Conservation (phyloP, 2,888 invertebrate species). For the Ophioninae sp. region DNA sequence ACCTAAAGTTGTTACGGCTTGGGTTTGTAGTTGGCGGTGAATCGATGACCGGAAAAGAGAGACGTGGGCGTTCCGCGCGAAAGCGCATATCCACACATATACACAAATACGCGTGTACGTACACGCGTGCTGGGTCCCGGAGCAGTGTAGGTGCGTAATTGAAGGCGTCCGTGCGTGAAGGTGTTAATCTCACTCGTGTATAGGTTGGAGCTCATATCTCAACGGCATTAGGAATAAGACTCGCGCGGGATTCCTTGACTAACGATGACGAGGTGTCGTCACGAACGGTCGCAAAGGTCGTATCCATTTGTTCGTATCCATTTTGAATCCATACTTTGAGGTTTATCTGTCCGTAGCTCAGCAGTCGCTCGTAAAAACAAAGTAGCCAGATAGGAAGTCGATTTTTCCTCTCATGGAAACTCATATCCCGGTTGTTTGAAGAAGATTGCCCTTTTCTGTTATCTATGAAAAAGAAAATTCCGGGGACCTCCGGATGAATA, state of each 20-base stretch:
- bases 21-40: conserved; percentile 35
- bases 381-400: no score
- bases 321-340: not conserved
- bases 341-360: not conserved
- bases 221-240: conserved; percentile 62
- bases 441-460: not conserved
- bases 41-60: conserved; percentile 58
- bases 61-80: conserved; percentile 58
- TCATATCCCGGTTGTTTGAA: not conserved
- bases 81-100: conserved; percentile 2
- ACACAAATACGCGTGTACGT: not conserved
- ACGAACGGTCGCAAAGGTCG: conserved; percentile 59
- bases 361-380: no score
- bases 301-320: not conserved
- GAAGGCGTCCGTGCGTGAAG: conserved; percentile 67
- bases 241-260: conserved; percentile 57
- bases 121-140: conserved; percentile 5
- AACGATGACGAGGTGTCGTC: conserved; percentile 61
- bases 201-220: conserved; percentile 60
- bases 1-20: conserved; percentile 29
- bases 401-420: not conserved
- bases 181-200: conserved; percentile 64
- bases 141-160: conserved; percentile 62
- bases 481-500: not conserved
- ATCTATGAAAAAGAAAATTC: not conserved